These are phyloP conservation scores for Adrianichthys oophorus DNA, from an alignment of 2,797 vertebrate species.

Conservation along the genomic window DNA sequence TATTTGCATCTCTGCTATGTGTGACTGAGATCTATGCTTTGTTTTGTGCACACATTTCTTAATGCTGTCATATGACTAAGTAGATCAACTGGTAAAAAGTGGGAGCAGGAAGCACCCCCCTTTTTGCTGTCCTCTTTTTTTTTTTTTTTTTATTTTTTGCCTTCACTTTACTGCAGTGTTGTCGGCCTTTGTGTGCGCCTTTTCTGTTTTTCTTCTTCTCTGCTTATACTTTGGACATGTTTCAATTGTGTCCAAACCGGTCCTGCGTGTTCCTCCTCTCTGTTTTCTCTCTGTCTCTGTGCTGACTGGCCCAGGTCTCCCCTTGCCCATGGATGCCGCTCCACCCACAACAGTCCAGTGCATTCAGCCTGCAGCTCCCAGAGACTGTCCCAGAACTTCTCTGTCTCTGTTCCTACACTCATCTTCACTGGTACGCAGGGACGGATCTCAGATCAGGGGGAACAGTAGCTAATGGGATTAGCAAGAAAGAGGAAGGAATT, in stretches of 20 bases:
- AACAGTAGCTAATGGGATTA: slow-evolving; percentile 11
- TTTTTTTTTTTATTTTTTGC: slow-evolving; percentile 13
- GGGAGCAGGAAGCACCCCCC: slow-evolving; percentile 8
- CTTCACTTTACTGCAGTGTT: slow-evolving; percentile 78
- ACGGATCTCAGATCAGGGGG: slow-evolving; percentile 36
- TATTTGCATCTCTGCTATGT: slow-evolving; percentile 47
- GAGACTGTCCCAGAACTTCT: slow-evolving; percentile 97
- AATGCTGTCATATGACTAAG: slow-evolving; percentile 32
- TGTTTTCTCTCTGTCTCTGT: slow-evolving; percentile 51
- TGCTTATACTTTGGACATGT: slow-evolving; percentile 58
- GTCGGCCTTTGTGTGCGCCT: slow-evolving; percentile 79
- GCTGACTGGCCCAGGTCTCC: slow-evolving; percentile 89
- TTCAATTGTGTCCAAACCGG: slow-evolving; percentile 62
- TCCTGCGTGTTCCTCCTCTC: slow-evolving; percentile 49
- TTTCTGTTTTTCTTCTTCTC: slow-evolving; percentile 49
- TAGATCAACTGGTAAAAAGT: slow-evolving; percentile 27
- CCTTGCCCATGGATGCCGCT: slow-evolving; percentile 95
- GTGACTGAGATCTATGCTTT: slow-evolving; percentile 12
- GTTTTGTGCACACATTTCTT: slow-evolving; percentile 32
- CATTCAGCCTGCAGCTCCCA: slow-evolving; percentile 95
- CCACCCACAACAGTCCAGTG: slow-evolving; percentile 99
- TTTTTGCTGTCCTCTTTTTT: slow-evolving; percentile 66
- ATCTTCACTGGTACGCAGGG: slow-evolving; percentile 96
- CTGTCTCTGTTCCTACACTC: slow-evolving; percentile 99
- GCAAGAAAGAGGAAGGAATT: slow-evolving; percentile 7